Conservation (phyloP, 2,113 vertebrate genomes). For the Lophotis ruficrista region DNA sequence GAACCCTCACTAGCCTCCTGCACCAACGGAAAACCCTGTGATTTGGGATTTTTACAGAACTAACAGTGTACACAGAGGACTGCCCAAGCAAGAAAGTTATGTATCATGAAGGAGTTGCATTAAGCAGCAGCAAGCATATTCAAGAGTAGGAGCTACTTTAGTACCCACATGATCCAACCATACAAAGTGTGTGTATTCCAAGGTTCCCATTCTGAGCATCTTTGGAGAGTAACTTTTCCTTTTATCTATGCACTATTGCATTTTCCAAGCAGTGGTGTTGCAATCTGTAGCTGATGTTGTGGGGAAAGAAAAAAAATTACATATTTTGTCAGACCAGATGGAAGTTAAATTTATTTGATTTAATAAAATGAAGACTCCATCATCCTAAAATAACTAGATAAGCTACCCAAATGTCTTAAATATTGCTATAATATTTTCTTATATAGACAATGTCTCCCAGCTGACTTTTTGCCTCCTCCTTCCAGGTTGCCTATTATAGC, state of each 20-base stretch:
- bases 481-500: neutral
- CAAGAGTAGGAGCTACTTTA: neutral
- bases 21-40: neutral
- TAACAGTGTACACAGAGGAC: neutral
- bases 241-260: neutral
- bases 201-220: neutral
- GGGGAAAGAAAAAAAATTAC: neutral
- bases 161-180: neutral
- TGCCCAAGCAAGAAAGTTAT: neutral
- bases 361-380: neutral
- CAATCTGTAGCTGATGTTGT: neutral
- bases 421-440: neutral
- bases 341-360: neutral
- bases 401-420: neutral
- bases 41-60: neutral
- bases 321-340: neutral
- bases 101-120: neutral
- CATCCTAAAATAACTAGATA: neutral
- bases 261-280: neutral
- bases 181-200: neutral
- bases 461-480: neutral
- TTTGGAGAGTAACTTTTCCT: neutral
- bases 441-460: neutral
- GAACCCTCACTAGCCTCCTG: neutral
- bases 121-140: neutral